Evolutionary conservation across 2,888 invertebrate genomes (phyloP).

Genomic region (Liopterus haemorrhoidalis): DNA sequence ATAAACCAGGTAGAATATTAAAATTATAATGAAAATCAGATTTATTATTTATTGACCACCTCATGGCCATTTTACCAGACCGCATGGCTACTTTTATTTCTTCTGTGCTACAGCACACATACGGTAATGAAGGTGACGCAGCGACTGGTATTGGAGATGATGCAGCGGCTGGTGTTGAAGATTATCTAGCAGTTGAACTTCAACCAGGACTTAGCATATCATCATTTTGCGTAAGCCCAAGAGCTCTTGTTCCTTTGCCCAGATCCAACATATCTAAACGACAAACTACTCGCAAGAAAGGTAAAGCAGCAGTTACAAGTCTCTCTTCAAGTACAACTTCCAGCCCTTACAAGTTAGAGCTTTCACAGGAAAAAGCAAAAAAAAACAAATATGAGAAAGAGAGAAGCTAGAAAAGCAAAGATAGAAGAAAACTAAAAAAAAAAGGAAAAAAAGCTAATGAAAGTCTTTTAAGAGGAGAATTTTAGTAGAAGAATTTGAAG

Average conservation of each 20-base stretch:
- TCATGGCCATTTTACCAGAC: not conserved
- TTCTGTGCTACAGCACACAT: no score
- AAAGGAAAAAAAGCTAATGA: no score
- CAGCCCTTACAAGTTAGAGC: not conserved
- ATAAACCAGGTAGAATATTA: conserved; percentile 24
- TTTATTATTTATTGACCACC: conserved; percentile 10
- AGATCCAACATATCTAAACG: not conserved
- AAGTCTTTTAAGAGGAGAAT: no score
- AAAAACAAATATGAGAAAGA: conserved; percentile 3
- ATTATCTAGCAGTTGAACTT: no score
- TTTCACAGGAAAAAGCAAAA: not conserved
- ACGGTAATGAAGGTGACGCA: not conserved
- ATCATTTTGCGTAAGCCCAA: conserved; percentile 10
- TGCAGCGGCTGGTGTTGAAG: not conserved
- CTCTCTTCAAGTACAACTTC: no score
- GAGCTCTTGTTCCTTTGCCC: conserved; percentile 5
- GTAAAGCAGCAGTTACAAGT: conserved; percentile 9
- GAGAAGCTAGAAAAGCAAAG: conserved; percentile 5
- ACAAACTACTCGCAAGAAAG: conserved; percentile 1
- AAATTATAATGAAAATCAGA: conserved; percentile 6
- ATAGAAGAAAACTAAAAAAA: conserved; percentile 22
- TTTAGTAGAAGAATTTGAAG: no score
- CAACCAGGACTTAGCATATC: not conserved
- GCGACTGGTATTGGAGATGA: not conserved
- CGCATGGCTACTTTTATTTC: no score